phyloP scores from a whole-genome alignment of 2,113 vertebrate species.

The Lophius piscatorius region DNA sequence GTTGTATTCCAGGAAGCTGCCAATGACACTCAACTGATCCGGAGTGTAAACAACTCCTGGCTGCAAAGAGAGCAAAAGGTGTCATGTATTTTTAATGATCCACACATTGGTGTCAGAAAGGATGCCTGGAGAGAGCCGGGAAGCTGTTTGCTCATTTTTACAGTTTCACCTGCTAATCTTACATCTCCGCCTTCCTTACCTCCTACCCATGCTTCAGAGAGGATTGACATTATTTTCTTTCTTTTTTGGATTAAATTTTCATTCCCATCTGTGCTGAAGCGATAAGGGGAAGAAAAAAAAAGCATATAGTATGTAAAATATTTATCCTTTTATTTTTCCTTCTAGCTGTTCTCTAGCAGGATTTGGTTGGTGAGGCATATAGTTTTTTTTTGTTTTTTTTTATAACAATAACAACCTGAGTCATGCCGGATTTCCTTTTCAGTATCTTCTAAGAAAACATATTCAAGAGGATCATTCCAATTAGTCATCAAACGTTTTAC shows the following conservation, averaged over 20 bases:
- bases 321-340: slow-evolving; percentile 60
- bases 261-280: slow-evolving; percentile 71
- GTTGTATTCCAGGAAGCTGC: slow-evolving; percentile 35
- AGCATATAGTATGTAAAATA: slow-evolving; percentile 63
- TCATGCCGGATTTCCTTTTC: slow-evolving; percentile 21
- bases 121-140: slow-evolving; percentile 9
- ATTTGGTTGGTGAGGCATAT: slow-evolving; percentile 41
- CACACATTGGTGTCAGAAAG: slow-evolving; percentile 31
- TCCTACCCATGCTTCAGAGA: slow-evolving; percentile 52
- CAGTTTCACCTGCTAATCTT: slow-evolving; percentile 49
- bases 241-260: slow-evolving; percentile 67
- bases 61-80: slow-evolving; percentile 34
- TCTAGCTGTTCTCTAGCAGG: slow-evolving; percentile 51
- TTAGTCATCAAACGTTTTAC: slow-evolving; percentile 9
- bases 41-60: slow-evolving; percentile 45
- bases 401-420: slow-evolving; percentile 26
- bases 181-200: slow-evolving; percentile 26
- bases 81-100: slow-evolving; percentile 62
- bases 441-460: slow-evolving; percentile 13
- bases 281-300: slow-evolving; percentile 76
- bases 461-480: slow-evolving; percentile 12
- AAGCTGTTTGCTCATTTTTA: slow-evolving; percentile 45
- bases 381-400: too few relatives aligned
- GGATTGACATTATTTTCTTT: slow-evolving; percentile 67
- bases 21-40: slow-evolving; percentile 36